These are phyloP conservation scores for Heliothis subflexa DNA, from an alignment of 1,140 invertebrate genomes.

Conservation along the genomic window DNA sequence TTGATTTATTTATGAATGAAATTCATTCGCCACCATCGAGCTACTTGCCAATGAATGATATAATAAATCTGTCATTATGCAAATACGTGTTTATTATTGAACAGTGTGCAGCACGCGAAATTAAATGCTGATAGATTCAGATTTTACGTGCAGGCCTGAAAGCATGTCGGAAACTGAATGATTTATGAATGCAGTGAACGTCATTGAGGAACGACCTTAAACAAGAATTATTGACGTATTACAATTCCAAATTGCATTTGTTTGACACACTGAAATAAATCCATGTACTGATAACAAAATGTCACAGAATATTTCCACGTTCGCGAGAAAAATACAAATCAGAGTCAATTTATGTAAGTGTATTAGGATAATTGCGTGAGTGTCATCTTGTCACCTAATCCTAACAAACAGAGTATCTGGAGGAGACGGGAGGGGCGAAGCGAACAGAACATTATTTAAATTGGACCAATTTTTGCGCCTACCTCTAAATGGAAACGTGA, in stretches of 20 bases:
- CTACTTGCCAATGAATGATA: constrained; percentile 32
- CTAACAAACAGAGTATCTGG: constrained; percentile 36
- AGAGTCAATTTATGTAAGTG: constrained; percentile 37
- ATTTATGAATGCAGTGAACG: constrained; percentile 26
- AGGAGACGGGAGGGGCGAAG: background rate
- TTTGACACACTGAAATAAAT: background rate
- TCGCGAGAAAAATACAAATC: constrained; percentile 15
- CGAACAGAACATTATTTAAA: constrained; percentile 63
- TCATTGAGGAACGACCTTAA: background rate
- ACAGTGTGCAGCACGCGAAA: constrained; percentile 6
- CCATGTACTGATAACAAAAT: background rate
- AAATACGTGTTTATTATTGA: constrained; percentile 39
- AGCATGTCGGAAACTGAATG: constrained; percentile 10
- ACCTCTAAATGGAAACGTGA: constrained; percentile 64
- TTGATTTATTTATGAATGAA: constrained; percentile 26
- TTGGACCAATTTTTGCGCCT: constrained; percentile 64
- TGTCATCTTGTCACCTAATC: constrained; percentile 33
- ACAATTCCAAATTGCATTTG: background rate
- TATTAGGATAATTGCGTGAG: constrained; percentile 37
- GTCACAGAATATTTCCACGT: background rate
- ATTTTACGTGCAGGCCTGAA: background rate
- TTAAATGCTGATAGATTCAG: constrained; percentile 1
- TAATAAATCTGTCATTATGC: constrained; percentile 34
- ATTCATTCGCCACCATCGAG: constrained; percentile 14
- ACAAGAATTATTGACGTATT: background rate